Base-by-base conservation (phyloP, 2,888 invertebrate species). In the Netelia melanura region DNA sequence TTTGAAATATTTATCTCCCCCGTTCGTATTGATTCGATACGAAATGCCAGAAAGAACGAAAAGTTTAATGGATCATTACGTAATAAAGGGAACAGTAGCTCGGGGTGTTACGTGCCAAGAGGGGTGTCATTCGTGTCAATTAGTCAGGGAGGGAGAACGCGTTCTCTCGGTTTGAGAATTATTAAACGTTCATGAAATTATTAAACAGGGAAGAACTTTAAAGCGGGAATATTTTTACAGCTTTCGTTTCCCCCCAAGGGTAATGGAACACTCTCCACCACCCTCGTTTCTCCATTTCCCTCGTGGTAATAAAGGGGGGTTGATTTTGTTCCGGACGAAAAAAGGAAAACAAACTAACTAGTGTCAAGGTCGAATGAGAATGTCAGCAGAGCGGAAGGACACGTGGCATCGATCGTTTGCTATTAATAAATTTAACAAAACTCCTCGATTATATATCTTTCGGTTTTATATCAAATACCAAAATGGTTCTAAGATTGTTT, bases 171-270 rank as follows among this genome's bases (percentile, higher is more conserved):
- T n/a, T 17, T 64, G 23, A 17, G 44, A 56, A 79, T 79, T 71
- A 79, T 79, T 65, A 72, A 38, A 79, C 56, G 48, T 54, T 52
- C 71, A 65, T 56, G 79, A 62, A 79, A 79, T 79, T 79, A 79
- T 65, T 71, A 72, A 48, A 48, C 78, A 61, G 48, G 5, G 17
- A 48, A 62, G 70, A 62, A 58, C 17, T 38, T 58, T n/a, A 17
- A 70, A 44, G 56, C 38, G 23, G 21, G 48, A 52, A 52, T 71
- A 64, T 43, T 79, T 71, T 71, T 71, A 1, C 65, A 44, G 71
- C 56, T 43, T 64, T 61, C 61, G 11, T 54, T 23, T 21, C 21
- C 21, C 9, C 21, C 64, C 64, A 3, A 11, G 72, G 44, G 11
- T 21, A 11, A 56, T 56, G 54, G n/a, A 21, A 30, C n/a, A 11